phyloP scores from a whole-genome alignment of 2,113 vertebrate species.

The Aldabrachelys gigantea region DNA sequence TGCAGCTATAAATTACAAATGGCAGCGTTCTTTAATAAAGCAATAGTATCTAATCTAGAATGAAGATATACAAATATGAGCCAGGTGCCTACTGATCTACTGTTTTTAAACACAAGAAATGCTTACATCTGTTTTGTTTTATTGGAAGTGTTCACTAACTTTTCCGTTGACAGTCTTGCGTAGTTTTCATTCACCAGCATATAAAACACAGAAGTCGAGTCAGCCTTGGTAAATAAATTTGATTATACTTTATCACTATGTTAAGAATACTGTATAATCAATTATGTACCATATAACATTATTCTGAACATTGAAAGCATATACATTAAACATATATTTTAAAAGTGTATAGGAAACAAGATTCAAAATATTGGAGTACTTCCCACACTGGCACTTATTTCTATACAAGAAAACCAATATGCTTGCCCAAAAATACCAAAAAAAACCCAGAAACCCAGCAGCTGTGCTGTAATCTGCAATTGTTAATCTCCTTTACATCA shows the following conservation, averaged over 20 bases:
- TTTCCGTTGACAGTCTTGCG: background rate
- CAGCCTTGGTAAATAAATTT: background rate
- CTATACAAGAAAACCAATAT: background rate
- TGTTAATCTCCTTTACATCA: background rate
- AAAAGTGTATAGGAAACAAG: background rate
- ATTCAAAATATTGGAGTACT: background rate
- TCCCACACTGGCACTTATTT: background rate
- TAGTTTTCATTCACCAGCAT: background rate
- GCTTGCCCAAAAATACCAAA: background rate
- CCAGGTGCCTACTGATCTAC: background rate
- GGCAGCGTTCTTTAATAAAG: background rate
- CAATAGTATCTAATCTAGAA: background rate
- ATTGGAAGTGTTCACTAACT: background rate
- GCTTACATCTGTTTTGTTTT: background rate
- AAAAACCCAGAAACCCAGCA: background rate
- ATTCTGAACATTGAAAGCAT: background rate
- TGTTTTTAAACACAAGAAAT: background rate
- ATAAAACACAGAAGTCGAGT: background rate
- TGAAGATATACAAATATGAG: background rate
- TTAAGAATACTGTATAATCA: background rate
- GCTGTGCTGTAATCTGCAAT: background rate
- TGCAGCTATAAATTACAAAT: background rate
- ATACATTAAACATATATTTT: background rate
- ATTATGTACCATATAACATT: background rate
- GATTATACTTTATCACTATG: background rate